Percentiles rank a stretch among this genome's conserved stretches.
Conservation (phyloP, 2,797 vertebrate species). For the Tiaroga cobitis region DNA sequence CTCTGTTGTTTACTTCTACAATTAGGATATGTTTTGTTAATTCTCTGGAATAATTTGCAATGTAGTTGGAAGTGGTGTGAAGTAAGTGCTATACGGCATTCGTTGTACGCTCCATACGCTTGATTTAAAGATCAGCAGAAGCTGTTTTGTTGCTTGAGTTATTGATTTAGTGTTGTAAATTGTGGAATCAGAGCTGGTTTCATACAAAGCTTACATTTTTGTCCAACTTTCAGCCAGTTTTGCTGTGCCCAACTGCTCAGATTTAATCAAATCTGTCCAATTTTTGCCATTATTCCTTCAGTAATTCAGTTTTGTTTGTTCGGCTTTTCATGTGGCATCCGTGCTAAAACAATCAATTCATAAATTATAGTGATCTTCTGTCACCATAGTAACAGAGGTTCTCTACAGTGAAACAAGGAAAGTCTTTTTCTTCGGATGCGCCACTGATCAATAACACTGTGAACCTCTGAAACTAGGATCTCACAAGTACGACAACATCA, state of each 20-base stretch:
- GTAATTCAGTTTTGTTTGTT: constrained; percentile 3
- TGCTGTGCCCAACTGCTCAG: neutral
- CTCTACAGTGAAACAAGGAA: neutral
- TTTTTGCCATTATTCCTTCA: constrained; percentile 5
- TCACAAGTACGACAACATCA: neutral
- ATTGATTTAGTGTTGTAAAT: neutral
- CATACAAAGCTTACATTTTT: neutral
- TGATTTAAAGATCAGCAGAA: neutral
- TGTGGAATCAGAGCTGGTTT: neutral
- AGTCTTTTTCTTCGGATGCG: neutral
- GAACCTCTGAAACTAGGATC: neutral
- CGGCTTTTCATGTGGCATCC: constrained; percentile 1
- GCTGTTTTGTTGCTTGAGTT: constrained; percentile 5
- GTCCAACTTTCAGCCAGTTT: neutral
- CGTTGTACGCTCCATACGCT: neutral
- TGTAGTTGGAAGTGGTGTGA: neutral
- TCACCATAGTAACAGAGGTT: constrained; percentile 18
- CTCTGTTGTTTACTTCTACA: constrained; percentile 7
- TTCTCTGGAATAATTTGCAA: neutral
- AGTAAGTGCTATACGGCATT: neutral
- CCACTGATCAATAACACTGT: neutral
- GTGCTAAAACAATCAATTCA: constrained; percentile 5
- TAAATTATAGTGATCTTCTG: neutral
- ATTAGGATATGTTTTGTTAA: neutral
- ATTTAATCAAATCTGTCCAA: neutral